phyloP scores from a whole-genome alignment of 2,797 vertebrate genomes.

The Enteromius fasciolatus region DNA sequence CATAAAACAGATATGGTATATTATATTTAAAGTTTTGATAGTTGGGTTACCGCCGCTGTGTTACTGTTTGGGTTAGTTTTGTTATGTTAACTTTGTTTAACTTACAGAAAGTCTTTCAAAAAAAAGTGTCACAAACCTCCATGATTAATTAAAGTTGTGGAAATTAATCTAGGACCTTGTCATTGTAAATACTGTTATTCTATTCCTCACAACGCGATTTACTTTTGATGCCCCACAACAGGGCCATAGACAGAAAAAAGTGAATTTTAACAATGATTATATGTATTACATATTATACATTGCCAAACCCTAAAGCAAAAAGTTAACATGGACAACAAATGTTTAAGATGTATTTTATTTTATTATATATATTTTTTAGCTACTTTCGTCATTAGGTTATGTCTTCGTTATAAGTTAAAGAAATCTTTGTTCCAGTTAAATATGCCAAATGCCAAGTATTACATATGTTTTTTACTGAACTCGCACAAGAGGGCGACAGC shows the following conservation, averaged over 20 bases:
- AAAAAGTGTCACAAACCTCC: background rate
- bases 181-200: background rate
- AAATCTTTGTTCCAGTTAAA: background rate
- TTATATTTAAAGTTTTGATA: background rate
- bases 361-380: background rate
- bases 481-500: conserved; percentile 30
- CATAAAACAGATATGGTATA: background rate
- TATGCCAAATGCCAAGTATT: background rate
- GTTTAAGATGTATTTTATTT: background rate
- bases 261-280: background rate
- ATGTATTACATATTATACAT: background rate
- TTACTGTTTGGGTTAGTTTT: background rate
- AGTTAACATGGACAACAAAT: background rate
- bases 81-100: background rate
- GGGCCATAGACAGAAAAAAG: background rate
- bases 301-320: background rate
- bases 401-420: background rate
- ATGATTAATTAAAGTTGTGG: background rate
- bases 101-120: background rate
- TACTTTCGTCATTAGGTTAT: background rate
- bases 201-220: background rate
- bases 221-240: background rate
- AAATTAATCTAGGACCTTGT: background rate
- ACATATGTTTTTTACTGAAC: background rate
- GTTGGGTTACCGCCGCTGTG: background rate